A percentile compares a stretch with the other conserved stretches of the same genome.
Conservation (phyloP, 2,797 vertebrate species). For the Lates japonicus region DNA sequence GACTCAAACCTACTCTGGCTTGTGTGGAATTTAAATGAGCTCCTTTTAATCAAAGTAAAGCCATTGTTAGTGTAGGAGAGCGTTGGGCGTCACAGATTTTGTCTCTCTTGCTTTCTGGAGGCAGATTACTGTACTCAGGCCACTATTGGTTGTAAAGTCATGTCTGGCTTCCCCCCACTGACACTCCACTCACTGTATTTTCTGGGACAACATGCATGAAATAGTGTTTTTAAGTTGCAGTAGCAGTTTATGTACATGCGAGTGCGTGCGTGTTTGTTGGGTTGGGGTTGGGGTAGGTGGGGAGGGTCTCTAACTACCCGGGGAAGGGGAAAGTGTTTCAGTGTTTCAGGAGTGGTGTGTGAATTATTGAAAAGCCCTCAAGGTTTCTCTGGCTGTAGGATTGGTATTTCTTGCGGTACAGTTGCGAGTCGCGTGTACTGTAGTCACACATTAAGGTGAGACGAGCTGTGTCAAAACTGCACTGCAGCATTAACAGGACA, state of each 20-base stretch:
- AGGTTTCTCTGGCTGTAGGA: constrained; percentile 62
- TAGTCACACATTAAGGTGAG: constrained; percentile 63
- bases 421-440: constrained; percentile 24
- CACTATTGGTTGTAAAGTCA: constrained; percentile 40
- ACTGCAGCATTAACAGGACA: constrained; percentile 35
- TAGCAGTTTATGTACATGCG: background rate
- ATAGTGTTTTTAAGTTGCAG: constrained; percentile 35
- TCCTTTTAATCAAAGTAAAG: constrained; percentile 33
- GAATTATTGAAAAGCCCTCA: constrained; percentile 81
- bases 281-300: constrained; percentile 14
- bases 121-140: constrained; percentile 22
- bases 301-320: constrained; percentile 40
- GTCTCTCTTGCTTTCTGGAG: constrained; percentile 11
- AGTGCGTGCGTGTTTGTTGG: constrained; percentile 32
- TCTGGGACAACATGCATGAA: constrained; percentile 56
- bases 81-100: constrained; percentile 7
- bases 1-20: constrained; percentile 1
- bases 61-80: constrained; percentile 13
- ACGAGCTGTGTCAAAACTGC: constrained; percentile 45
- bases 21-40: constrained; percentile 39
- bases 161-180: constrained; percentile 36
- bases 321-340: constrained; percentile 75
- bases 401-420: constrained; percentile 47
- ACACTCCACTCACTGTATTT: constrained; percentile 46
- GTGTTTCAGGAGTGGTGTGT: constrained; percentile 73